Base-by-base conservation (phyloP, 1,140 invertebrate genomes). In the Nephila pilipes region DNA sequence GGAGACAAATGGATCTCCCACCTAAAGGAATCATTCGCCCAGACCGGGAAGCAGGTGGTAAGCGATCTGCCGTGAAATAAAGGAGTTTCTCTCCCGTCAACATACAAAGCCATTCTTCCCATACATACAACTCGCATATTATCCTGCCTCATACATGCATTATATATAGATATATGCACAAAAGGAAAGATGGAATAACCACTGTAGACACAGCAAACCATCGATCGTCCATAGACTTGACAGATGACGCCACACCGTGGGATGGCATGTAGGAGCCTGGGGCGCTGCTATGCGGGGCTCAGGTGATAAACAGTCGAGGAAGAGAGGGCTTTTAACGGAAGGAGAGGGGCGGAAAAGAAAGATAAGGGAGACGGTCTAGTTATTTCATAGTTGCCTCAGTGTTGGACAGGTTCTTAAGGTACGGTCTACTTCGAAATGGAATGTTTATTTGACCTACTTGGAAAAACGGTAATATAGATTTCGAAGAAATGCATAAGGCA, bases 11-110 rank as follows among this genome's bases (percentile, higher is more conserved):
- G 69, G 69, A 75, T 32, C 32, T 20, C 20, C 2, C 69, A 25
- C 16, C 69, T 16, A 25, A 6, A 75, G 29, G 18, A 75, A 75
- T 36, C 29, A 75, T 75, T 75, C 69, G 3, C 18, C 32, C 69
- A 32, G 32, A 36, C 69, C 4, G 69, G 69, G 69, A 75, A 75
- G 69, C 69, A 75, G 69, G 69, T 75, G 69, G 69, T 29, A 20
- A 32, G 29, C 69, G 69, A 32, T 75, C 69, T 36, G 14, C 14
- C 69, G 69, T 75, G 69, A 75, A 75, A 75, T 75, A 32, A 75
- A 75, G 29, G 1, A 75, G 69, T 75, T 75, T 75, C 69, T 36
- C 18, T 29, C 6, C 69, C 29, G 69, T 75, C 69, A 18, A 75
- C 25, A 75, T 75, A 36, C 69, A 14, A 46, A 46, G 29, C 65